These are phyloP conservation scores for Sebastes hopkinsi DNA, from an alignment of 2,797 vertebrate species.

Conservation along the genomic window DNA sequence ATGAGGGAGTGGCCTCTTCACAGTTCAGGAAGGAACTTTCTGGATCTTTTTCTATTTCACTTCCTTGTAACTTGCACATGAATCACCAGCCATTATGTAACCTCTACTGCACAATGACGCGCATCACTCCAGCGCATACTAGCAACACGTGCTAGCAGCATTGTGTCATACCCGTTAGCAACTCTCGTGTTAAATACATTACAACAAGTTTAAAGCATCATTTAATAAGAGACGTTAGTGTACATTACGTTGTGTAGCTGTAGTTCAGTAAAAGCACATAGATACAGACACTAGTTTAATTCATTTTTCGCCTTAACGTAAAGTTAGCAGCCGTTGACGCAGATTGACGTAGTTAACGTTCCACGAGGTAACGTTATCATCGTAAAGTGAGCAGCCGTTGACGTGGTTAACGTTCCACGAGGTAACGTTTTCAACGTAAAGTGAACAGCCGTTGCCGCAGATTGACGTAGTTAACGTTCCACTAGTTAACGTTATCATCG, in stretches of 20 bases:
- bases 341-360: too few relatives aligned
- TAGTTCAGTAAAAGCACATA: background rate
- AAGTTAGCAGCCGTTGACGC: too few relatives aligned
- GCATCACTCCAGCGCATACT: background rate
- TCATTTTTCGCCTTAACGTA: background rate
- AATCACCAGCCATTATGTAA: background rate
- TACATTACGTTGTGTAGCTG: background rate
- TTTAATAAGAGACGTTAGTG: background rate
- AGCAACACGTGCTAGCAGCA: background rate
- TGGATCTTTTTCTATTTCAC: slow-evolving; percentile 26
- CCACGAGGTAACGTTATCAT: too few relatives aligned
- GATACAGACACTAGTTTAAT: background rate
- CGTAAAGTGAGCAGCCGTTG: too few relatives aligned
- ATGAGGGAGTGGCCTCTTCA: slow-evolving; percentile 21
- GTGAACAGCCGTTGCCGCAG: background rate
- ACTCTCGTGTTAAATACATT: background rate
- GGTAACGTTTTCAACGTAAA: too few relatives aligned
- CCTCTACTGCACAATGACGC: background rate
- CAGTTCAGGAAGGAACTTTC: slow-evolving; percentile 26
- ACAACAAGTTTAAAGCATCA: background rate
- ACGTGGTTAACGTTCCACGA: background rate
- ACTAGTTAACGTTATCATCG: too few relatives aligned
- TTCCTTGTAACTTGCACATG: background rate
- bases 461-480: background rate
- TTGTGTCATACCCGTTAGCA: background rate